Evolutionary conservation across 1,140 invertebrate genomes (phyloP).

Genomic region (Aculops lycopersici): DNA sequence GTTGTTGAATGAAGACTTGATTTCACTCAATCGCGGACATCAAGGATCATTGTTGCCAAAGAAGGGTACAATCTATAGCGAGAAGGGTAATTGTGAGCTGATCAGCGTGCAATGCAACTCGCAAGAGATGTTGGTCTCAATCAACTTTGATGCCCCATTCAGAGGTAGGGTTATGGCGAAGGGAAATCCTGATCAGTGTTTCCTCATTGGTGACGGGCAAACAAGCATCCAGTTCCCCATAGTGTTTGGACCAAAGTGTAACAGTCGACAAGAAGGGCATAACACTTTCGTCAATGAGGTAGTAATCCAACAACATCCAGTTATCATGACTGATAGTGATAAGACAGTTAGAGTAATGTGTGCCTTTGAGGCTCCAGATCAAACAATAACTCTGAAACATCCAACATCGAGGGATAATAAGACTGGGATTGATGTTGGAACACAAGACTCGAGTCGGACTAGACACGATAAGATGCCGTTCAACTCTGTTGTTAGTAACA

Average conservation of each 20-base stretch:
- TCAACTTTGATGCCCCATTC: conserved; percentile 20
- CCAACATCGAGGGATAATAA: neutral
- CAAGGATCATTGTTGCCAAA: conserved; percentile 14
- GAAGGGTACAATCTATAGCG: conserved; percentile 19
- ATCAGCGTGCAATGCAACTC: conserved; percentile 22
- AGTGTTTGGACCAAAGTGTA: conserved; percentile 19
- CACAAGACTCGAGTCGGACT: conserved; percentile 1
- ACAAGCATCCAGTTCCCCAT: conserved; percentile 18
- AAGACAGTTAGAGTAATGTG: conserved; percentile 21
- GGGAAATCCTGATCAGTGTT: conserved; percentile 20
- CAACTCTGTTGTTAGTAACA: conserved; percentile 17
- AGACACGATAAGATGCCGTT: neutral
- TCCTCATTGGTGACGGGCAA: conserved; percentile 20
- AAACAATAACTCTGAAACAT: conserved; percentile 17
- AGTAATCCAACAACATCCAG: conserved; percentile 21
- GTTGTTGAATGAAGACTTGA: conserved; percentile 19
- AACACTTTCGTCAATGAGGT: conserved; percentile 21
- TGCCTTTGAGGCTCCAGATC: conserved; percentile 19
- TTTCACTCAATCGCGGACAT: conserved; percentile 11
- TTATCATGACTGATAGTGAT: conserved; percentile 22
- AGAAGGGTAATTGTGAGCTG: conserved; percentile 20
- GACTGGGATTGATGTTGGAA: conserved; percentile 6
- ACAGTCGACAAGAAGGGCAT: conserved; percentile 19
- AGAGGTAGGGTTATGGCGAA: conserved; percentile 21
- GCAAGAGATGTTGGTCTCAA: conserved; percentile 20